Evolutionary conservation across 2,113 vertebrate species (phyloP).

Genomic region (Agelaius tricolor): DNA sequence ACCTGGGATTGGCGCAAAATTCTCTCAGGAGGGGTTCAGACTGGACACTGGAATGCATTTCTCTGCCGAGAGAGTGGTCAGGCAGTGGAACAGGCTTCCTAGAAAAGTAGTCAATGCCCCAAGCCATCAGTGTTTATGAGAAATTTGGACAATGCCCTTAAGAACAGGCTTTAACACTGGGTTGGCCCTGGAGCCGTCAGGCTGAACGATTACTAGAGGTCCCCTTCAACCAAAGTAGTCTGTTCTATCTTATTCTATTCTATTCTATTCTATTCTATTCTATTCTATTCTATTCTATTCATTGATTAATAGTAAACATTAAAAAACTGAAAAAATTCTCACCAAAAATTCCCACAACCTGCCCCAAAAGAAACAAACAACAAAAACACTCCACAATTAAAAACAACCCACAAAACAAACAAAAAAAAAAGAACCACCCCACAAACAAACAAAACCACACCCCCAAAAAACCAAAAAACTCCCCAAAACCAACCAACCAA

Average conservation of each 20-base stretch:
- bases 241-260: rapidly evolving
- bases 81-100: background rate
- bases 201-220: rapidly evolving
- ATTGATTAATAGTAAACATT: background rate
- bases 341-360: background rate
- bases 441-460: background rate
- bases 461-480: background rate
- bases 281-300: background rate
- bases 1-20: too few species aligned
- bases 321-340: background rate
- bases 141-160: background rate
- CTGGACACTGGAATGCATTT: background rate
- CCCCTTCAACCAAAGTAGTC: background rate
- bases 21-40: background rate
- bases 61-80: background rate
- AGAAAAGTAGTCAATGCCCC: background rate
- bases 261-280: background rate
- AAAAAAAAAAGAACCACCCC: too few species aligned
- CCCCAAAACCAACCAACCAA: too few species aligned
- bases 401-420: background rate
- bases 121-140: background rate
- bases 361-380: background rate
- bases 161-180: background rate
- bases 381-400: background rate
- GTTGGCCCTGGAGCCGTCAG: background rate